Base-by-base conservation (phyloP, 2,888 invertebrate genomes). In the Drosophila subquinaria region DNA sequence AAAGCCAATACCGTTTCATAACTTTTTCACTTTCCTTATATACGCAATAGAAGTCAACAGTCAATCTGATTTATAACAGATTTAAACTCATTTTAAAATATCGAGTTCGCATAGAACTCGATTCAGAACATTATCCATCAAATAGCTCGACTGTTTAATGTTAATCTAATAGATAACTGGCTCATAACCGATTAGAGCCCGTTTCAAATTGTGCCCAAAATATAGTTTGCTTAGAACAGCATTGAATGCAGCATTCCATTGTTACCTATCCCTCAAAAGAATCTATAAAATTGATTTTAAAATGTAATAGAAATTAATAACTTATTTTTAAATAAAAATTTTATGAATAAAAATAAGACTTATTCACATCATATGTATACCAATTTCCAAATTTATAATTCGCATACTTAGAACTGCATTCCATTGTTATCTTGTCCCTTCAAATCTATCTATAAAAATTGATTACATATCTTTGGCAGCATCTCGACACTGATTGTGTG, bases 401-500 rank as follows among this genome's bases (percentile, higher is more conserved):
- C 36, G 2, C 5, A 33, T 33, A 27, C 5, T 27, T 27, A 33
- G 10, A 38, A n/a, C n/a, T n/a, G 36, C n/a, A 40, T 15, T 27
- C 27, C n/a, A 15, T 40, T 15, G n/a, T 38, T 20, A 30, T n/a
- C 13, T 33, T 33, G 42, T 27, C 27, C 27, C 6, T 1, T 13
- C 35, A 55, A 42, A 47, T 50, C 48, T 53, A 51, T 64, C 51
- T 56, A 8, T n/a, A 13, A 52, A 67, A 81, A 79, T 73, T 74
- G 74, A 74, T 79, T 69, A 57, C 72, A 45, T 69, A 76, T 73
- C 72, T 69, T 66, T 48, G 52, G 42, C 68, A 68, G 60, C 84
- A 87, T 79, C 73, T 76, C 73, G 74, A 70, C 81, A 86, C 70
- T 74, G 73, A 77, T 77, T 79, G 82, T 77, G 68, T 57, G 71